Evolutionary conservation across 2,113 vertebrate species (phyloP).

Genomic region (Carassius auratus): DNA sequence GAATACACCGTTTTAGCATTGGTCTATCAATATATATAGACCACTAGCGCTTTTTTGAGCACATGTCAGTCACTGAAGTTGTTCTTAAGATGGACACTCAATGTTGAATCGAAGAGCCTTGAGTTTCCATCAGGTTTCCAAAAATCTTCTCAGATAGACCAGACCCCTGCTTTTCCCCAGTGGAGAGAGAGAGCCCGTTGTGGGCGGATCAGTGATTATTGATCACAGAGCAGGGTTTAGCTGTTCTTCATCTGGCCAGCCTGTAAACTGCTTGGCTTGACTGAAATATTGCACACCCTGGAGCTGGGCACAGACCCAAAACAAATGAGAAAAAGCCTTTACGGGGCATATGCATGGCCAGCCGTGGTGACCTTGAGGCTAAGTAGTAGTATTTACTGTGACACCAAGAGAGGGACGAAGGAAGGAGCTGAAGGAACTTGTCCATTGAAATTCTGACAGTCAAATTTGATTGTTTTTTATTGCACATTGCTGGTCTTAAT

Average conservation of each 20-base stretch:
- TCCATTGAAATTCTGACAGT: background rate
- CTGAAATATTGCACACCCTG: constrained; percentile 65
- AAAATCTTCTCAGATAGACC: background rate
- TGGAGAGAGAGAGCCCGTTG: background rate
- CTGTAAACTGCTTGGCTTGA: constrained; percentile 63
- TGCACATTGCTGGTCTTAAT: background rate
- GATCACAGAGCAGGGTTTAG: constrained; percentile 48
- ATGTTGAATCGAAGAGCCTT: background rate
- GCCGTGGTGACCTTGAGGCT: constrained; percentile 40
- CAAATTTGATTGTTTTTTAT: background rate
- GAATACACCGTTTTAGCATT: background rate
- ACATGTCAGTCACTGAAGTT: background rate
- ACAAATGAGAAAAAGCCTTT: constrained; percentile 68
- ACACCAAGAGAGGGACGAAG: constrained; percentile 8
- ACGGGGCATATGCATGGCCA: constrained; percentile 45
- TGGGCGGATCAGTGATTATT: constrained; percentile 59
- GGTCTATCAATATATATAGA: constrained; percentile 14
- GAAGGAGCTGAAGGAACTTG: background rate
- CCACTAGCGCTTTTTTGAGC: background rate
- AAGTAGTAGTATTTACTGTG: constrained; percentile 47
- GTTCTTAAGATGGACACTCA: no score
- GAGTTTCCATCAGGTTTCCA: background rate
- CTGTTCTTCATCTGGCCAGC: constrained; percentile 39
- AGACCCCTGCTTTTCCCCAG: no score
- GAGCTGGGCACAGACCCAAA: constrained; percentile 59